These are phyloP conservation scores for Ennomos fuscantarius DNA, from an alignment of 2,888 invertebrate species.

Conservation along the genomic window DNA sequence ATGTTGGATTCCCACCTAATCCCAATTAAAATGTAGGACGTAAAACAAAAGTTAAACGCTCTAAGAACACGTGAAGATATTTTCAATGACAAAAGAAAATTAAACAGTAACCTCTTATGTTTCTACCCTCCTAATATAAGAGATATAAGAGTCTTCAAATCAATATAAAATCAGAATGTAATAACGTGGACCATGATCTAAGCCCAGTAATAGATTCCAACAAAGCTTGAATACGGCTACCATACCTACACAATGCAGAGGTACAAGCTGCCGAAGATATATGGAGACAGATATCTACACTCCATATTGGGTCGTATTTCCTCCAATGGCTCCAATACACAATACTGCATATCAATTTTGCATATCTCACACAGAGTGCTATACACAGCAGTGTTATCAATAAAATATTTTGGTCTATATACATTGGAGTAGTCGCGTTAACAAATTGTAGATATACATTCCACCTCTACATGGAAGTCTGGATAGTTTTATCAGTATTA, in stretches of 20 bases:
- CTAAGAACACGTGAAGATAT: too few relatives aligned
- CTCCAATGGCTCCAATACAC: conserved; percentile 42
- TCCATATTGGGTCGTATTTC: conserved; percentile 46
- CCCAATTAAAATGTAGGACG: too few relatives aligned
- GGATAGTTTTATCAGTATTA: conserved; percentile 17
- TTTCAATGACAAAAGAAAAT: too few relatives aligned
- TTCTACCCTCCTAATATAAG: too few relatives aligned
- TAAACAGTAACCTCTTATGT: too few relatives aligned
- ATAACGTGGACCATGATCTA: not conserved
- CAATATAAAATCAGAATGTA: not conserved
- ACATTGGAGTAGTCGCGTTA: conserved; percentile 34
- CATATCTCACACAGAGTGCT: conserved; percentile 43
- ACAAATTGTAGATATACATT: conserved; percentile 36
- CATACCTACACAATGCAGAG: conserved; percentile 34
- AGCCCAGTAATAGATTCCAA: conserved; percentile 14
- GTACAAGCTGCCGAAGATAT: conserved; percentile 40
- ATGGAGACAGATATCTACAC: conserved; percentile 44
- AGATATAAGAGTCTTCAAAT: not conserved
- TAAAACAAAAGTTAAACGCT: too few relatives aligned
- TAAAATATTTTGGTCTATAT: conserved; percentile 41
- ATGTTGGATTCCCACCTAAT: too few relatives aligned
- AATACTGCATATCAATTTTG: conserved; percentile 45
- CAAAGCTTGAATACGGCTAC: conserved; percentile 6
- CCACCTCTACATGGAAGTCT: conserved; percentile 17
- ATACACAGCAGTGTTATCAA: conserved; percentile 43